Evolutionary conservation across 2,113 vertebrate genomes (phyloP).

Genomic region (Neolamprologus falcicula): DNA sequence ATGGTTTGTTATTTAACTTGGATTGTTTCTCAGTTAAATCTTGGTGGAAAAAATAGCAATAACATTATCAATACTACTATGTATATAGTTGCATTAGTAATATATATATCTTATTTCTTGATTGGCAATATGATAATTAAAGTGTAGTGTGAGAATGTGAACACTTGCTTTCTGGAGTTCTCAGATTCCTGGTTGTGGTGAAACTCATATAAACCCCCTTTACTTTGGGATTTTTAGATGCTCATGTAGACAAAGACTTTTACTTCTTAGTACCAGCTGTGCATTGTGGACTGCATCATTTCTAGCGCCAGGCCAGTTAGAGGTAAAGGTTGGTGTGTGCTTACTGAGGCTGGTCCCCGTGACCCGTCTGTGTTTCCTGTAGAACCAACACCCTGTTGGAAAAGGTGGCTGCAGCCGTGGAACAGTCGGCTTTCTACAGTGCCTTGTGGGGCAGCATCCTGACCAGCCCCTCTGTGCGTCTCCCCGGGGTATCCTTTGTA

Average conservation of each 20-base stretch:
- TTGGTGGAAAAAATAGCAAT: not conserved
- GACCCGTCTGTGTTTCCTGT: not conserved
- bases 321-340: not conserved
- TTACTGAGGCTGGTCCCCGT: not conserved
- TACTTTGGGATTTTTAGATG: not conserved
- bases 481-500: slow-evolving; percentile 93
- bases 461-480: slow-evolving; percentile 90
- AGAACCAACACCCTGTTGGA: slow-evolving; percentile 94
- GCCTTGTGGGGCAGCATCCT: slow-evolving; percentile 98
- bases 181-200: not conserved
- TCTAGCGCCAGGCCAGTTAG: not conserved
- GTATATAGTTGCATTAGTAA: not conserved
- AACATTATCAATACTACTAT: not conserved
- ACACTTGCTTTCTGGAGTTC: not conserved
- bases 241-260: not conserved
- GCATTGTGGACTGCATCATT: not conserved
- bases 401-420: slow-evolving; percentile 92
- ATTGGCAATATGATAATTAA: not conserved
- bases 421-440: slow-evolving; percentile 94
- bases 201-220: not conserved
- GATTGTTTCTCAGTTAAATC: not conserved
- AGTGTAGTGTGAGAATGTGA: not conserved
- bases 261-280: not conserved
- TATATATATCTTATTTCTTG: not conserved
- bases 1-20: not conserved